Conservation (phyloP, 2,888 invertebrate species). For the Tetragnatha montana region DNA sequence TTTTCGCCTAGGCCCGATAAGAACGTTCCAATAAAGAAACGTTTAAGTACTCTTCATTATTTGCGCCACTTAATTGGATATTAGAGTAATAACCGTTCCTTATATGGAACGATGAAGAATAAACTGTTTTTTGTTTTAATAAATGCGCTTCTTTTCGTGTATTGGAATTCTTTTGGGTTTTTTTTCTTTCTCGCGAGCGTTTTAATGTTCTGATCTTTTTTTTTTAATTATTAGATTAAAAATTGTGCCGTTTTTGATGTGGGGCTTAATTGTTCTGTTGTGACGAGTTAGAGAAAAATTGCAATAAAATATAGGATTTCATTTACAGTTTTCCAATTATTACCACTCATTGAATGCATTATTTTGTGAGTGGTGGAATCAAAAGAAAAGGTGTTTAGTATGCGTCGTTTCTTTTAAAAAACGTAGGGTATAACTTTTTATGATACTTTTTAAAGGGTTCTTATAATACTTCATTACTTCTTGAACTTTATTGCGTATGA, state of each 20-base stretch:
- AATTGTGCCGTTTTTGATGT: background rate
- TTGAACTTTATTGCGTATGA: too few species aligned
- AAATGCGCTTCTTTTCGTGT: background rate
- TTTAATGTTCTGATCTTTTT: background rate
- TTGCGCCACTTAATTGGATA: constrained; percentile 38
- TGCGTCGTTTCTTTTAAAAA: too few species aligned
- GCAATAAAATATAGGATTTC: background rate
- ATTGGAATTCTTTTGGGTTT: background rate
- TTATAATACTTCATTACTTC: too few species aligned
- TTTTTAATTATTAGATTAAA: background rate
- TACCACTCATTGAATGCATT: too few species aligned
- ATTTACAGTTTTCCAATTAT: background rate
- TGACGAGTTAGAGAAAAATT: background rate
- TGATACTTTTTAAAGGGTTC: too few species aligned
- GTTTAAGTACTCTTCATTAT: constrained; percentile 41
- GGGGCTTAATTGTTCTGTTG: background rate
- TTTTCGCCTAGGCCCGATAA: constrained; percentile 17
- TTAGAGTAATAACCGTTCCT: constrained; percentile 34
- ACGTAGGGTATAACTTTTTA: too few species aligned
- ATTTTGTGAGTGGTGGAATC: too few species aligned
- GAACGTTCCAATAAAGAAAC: constrained; percentile 29
- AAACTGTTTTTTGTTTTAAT: constrained; percentile 38
- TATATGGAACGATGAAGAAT: constrained; percentile 29
- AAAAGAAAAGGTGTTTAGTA: too few species aligned
- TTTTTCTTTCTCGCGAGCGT: background rate